phyloP scores from a whole-genome alignment of 2,797 vertebrate species.

The Fistularia commersonii region DNA sequence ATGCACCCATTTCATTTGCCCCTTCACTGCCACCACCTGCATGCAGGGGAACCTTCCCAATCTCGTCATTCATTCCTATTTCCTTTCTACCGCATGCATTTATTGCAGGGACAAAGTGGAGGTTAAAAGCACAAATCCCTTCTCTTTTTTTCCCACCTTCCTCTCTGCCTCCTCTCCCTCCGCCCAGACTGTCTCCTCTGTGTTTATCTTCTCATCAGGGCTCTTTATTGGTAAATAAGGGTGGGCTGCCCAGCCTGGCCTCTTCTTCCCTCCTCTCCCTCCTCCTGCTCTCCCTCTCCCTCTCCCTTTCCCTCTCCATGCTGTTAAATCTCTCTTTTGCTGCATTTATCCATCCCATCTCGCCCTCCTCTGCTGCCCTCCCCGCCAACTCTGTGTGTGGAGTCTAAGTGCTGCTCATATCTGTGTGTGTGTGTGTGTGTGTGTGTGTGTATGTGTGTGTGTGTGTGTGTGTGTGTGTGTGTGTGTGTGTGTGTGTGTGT shows the following conservation, averaged over 20 bases:
- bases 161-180: slow-evolving; percentile 8
- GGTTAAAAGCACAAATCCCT: slow-evolving; percentile 49
- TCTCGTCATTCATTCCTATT: slow-evolving; percentile 19
- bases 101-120: slow-evolving; percentile 52
- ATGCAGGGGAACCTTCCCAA: not conserved
- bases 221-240: slow-evolving; percentile 81
- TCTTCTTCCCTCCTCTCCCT: slow-evolving; percentile 30
- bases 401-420: slow-evolving; percentile 73
- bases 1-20: too few species aligned
- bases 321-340: slow-evolving; percentile 23
- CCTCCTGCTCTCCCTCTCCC: slow-evolving; percentile 18
- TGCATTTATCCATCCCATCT: slow-evolving; percentile 11
- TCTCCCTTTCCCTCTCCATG: too few species aligned
- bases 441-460: slow-evolving; percentile 54
- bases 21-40: not conserved
- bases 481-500: slow-evolving; percentile 49
- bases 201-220: slow-evolving; percentile 83
- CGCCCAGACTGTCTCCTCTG: slow-evolving; percentile 74
- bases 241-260: slow-evolving; percentile 55
- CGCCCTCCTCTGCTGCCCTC: slow-evolving; percentile 11
- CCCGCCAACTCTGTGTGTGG: slow-evolving; percentile 42
- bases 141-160: slow-evolving; percentile 8
- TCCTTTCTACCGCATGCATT: slow-evolving; percentile 9
- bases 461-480: slow-evolving; percentile 51
- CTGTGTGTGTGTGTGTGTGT: slow-evolving; percentile 59